Base-by-base conservation (phyloP, 2,797 vertebrate species). In the Chanos chanos region DNA sequence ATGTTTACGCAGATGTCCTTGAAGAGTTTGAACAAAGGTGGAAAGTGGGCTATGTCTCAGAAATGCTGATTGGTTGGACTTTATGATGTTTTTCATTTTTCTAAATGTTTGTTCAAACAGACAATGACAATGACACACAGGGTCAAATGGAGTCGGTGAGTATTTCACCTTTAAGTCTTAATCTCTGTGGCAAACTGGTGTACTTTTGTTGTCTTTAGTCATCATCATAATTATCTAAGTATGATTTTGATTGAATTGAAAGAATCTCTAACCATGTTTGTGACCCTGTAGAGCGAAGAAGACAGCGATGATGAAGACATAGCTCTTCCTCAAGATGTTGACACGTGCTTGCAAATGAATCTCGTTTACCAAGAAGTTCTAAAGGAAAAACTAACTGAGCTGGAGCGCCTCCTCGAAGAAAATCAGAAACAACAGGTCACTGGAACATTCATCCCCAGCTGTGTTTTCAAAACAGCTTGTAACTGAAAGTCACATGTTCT, bases 281-380 rank as follows among this genome's bases (percentile, higher is more conserved):
- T 7, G 4, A 9, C 7, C 3, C 3, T 3, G 39, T 55, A 92
- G 90, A 87, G 84, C 10, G 81, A 79, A 0, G 87, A 84, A 2
- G 66, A 69, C 2, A 79, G 75, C 7, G 86, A 76, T 2, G 71
- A 65, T 1, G 74, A 69, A 7, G 63, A 89, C 4, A 50, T 87
- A n/a, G 84, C 71, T 1, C 80, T 97, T 24, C 83, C 93, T 0
- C 79, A 80, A n/a, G 83, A 92, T 6, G 80, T 88, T 0, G 95
- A 97, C 48, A 93, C 91, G 0, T 98, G 94, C 68, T 82, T 98
- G 40, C 92, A 97, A 77, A 86, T 99, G 86, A 99, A 99, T 86
- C 81, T 93, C 5, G 94, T 99, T 7, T 98, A 98, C 73, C 96
- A 98, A 76, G 92, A 97, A 8, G 89, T 98, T 1, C 61, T 99